Conservation (phyloP, 2,113 vertebrate genomes). For the Saccopteryx leptura region DNA sequence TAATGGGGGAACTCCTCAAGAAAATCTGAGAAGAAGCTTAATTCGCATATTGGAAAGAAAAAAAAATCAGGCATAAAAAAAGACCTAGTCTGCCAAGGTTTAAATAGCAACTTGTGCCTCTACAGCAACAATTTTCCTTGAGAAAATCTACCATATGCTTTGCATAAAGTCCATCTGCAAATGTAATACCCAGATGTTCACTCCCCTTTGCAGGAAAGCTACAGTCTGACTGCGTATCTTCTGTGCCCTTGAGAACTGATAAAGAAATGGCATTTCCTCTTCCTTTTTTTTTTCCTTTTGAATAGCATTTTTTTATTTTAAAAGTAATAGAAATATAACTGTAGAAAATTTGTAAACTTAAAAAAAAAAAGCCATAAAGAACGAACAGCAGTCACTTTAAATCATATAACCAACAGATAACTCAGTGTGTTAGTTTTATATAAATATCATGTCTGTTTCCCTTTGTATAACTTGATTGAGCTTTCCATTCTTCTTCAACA, state of each 20-base stretch:
- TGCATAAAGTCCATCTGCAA: conserved; percentile 69
- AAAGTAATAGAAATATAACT: neutral
- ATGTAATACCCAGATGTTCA: conserved; percentile 45
- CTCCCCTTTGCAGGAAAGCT: neutral
- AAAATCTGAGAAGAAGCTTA: conserved; percentile 48
- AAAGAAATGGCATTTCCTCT: neutral
- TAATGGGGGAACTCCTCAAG: neutral
- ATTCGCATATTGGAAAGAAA: conserved; percentile 40
- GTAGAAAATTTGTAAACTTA: neutral
- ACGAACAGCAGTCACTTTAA: neutral
- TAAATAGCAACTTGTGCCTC: conserved; percentile 59
- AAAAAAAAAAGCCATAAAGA: neutral
- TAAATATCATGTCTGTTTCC: neutral
- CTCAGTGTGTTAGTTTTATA: neutral
- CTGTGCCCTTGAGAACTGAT: neutral
- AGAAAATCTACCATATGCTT: conserved; percentile 70
- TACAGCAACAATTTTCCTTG: conserved; percentile 22
- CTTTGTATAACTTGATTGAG: neutral
- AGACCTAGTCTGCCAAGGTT: conserved; percentile 52
- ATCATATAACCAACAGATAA: neutral
- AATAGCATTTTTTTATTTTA: neutral
- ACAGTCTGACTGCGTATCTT: neutral
- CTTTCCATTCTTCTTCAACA: neutral
- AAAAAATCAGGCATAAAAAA: conserved; percentile 62
- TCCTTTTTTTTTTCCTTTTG: neutral